phyloP scores from a whole-genome alignment of 2,888 invertebrate genomes.

The Spisula subtruncata region DNA sequence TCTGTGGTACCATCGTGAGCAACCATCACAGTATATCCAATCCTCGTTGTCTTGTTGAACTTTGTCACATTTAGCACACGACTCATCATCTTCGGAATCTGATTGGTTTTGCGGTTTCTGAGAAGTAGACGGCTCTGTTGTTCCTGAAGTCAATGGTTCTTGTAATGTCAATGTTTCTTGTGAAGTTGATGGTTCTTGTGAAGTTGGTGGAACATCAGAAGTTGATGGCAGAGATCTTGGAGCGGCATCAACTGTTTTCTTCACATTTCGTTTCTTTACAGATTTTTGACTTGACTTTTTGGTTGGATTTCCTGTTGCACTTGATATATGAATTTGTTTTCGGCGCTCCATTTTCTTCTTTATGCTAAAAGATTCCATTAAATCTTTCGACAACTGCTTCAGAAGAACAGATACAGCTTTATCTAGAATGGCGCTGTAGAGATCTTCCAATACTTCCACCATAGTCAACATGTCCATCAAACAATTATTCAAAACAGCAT shows the following conservation, averaged over 20 bases:
- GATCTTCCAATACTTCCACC: slow-evolving; percentile 29
- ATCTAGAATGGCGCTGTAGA: slow-evolving; percentile 16
- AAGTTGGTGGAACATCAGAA: slow-evolving; percentile 22
- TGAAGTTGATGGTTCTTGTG: slow-evolving; percentile 28
- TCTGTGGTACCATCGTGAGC: slow-evolving; percentile 28
- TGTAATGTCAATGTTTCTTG: no score
- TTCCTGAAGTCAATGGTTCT: no score
- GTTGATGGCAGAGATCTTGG: not conserved
- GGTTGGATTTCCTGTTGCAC: slow-evolving; percentile 8
- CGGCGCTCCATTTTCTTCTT: slow-evolving; percentile 39
- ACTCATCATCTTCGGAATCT: no score
- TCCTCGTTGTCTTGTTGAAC: no score
- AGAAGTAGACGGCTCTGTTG: no score
- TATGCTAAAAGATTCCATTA: slow-evolving; percentile 32
- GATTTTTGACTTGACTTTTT: slow-evolving; percentile 6
- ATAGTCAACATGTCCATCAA: slow-evolving; percentile 23
- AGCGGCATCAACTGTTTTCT: not conserved
- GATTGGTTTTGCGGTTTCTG: not conserved
- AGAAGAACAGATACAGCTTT: slow-evolving; percentile 32
- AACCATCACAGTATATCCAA: slow-evolving; percentile 25
- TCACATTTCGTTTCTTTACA: not conserved
- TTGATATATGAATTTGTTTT: slow-evolving; percentile 36
- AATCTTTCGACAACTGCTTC: slow-evolving; percentile 31
- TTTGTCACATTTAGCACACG: no score
- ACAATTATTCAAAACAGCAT: slow-evolving; percentile 4